These are phyloP conservation scores for Drosophila parvula DNA, from an alignment of 1,140 invertebrate species.

Conservation along the genomic window DNA sequence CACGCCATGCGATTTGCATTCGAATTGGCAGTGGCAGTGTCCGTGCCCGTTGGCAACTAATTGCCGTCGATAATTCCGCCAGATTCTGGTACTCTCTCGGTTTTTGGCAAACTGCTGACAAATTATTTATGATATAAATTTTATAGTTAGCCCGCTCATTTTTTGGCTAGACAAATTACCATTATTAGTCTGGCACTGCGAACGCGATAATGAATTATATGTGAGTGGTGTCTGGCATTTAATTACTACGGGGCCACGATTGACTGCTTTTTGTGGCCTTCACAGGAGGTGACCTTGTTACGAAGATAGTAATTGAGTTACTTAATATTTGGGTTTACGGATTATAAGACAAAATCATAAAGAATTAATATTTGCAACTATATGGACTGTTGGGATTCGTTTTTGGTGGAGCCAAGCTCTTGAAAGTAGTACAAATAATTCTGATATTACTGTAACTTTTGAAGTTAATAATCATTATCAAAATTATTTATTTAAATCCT, in stretches of 20 bases:
- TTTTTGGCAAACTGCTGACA: conserved; percentile 71
- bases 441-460: no score
- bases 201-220: conserved; percentile 71
- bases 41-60: conserved; percentile 70
- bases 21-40: conserved; percentile 43
- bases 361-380: no score
- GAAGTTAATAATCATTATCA: no score
- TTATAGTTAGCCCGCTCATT: conserved; percentile 29
- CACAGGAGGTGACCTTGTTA: background rate
- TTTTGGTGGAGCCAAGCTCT: no score
- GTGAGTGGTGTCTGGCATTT: conserved; percentile 38
- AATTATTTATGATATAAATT: conserved; percentile 74
- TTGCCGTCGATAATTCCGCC: conserved; percentile 63
- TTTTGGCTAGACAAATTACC: conserved; percentile 60
- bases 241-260: conserved; percentile 30
- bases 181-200: conserved; percentile 32
- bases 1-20: conserved; percentile 40
- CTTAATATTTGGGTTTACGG: background rate
- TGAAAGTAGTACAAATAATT: no score
- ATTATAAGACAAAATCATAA: background rate
- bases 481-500: no score
- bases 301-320: background rate
- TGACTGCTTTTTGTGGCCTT: conserved; percentile 15
- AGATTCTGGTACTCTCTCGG: background rate
- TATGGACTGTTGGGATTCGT: no score